Conservation (phyloP, 2,888 invertebrate species). For the Drosophila rellima region DNA sequence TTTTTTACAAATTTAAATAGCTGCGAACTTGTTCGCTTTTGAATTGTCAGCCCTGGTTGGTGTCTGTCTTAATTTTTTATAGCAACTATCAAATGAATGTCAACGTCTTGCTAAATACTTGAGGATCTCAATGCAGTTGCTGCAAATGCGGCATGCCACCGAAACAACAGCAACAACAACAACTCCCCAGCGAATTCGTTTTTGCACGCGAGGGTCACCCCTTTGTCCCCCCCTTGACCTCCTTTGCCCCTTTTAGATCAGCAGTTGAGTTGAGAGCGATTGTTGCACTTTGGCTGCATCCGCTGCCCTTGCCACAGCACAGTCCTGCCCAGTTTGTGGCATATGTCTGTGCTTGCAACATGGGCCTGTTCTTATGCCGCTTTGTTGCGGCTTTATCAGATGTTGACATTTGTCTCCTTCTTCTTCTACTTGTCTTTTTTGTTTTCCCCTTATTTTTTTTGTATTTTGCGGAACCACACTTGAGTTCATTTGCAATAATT, state of each 20-base stretch:
- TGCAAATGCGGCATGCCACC: constrained; percentile 44
- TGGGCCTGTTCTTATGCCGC: constrained; percentile 20
- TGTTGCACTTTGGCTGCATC: constrained; percentile 76
- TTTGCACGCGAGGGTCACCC: constrained; percentile 57
- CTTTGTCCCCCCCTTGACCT: constrained; percentile 25
- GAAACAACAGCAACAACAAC: background rate
- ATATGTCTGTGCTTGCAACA: constrained; percentile 23
- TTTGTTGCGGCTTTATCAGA: constrained; percentile 73
- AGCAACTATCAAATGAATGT: constrained; percentile 62
- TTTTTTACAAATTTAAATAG: background rate
- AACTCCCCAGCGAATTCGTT: constrained; percentile 34
- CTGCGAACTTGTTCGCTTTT: background rate
- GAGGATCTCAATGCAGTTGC: constrained; percentile 56
- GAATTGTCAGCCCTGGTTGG: constrained; percentile 25
- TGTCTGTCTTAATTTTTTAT: constrained; percentile 9
- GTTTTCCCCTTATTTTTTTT: background rate
- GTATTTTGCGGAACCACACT: constrained; percentile 83
- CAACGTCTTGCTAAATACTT: constrained; percentile 77
- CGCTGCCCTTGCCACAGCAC: constrained; percentile 51
- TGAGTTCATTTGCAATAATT: constrained; percentile 85
- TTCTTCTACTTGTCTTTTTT: background rate
- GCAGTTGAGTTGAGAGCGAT: constrained; percentile 39
- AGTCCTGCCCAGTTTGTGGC: constrained; percentile 19
- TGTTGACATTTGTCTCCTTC: constrained; percentile 74
- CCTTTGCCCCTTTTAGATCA: background rate